These are phyloP conservation scores for Toxostoma redivivum DNA, from an alignment of 2,113 vertebrate genomes.

Conservation along the genomic window DNA sequence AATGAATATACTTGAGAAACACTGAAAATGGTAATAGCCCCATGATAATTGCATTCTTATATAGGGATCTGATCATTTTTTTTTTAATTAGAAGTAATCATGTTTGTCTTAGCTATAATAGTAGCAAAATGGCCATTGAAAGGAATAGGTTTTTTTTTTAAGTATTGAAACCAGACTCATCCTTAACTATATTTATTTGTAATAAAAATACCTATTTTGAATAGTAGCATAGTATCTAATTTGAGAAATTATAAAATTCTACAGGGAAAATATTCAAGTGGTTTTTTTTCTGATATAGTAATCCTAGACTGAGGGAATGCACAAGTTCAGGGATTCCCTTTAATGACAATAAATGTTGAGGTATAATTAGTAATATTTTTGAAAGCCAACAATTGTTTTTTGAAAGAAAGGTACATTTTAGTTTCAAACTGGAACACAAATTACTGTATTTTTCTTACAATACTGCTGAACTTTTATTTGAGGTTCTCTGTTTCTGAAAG, in stretches of 20 bases:
- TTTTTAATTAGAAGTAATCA: not conserved
- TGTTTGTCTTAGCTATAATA: not conserved
- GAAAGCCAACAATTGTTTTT: constrained; percentile 74
- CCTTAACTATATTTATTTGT: not conserved
- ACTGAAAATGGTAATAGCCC: not conserved
- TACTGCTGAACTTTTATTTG: constrained; percentile 78
- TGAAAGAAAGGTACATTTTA: constrained; percentile 71
- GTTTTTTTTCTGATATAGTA: constrained; percentile 21
- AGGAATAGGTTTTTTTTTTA: not conserved
- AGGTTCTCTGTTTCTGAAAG: constrained; percentile 79
- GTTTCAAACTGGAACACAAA: constrained; percentile 79
- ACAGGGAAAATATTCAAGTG: not conserved
- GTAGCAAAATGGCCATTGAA: not conserved
- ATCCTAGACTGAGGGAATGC: constrained; percentile 55
- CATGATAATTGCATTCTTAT: not conserved
- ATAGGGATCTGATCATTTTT: not conserved
- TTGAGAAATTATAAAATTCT: constrained; percentile 32
- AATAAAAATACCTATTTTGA: constrained; percentile 8
- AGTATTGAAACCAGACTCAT: not conserved
- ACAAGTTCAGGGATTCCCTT: constrained; percentile 61
- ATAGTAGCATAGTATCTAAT: not conserved
- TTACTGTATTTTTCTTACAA: constrained; percentile 83
- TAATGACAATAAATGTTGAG: constrained; percentile 69
- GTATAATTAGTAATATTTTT: constrained; percentile 78
- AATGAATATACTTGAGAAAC: constrained; percentile 1